Evolutionary conservation across 2,797 vertebrate species (phyloP).

Genomic region (Muscicapa striata): DNA sequence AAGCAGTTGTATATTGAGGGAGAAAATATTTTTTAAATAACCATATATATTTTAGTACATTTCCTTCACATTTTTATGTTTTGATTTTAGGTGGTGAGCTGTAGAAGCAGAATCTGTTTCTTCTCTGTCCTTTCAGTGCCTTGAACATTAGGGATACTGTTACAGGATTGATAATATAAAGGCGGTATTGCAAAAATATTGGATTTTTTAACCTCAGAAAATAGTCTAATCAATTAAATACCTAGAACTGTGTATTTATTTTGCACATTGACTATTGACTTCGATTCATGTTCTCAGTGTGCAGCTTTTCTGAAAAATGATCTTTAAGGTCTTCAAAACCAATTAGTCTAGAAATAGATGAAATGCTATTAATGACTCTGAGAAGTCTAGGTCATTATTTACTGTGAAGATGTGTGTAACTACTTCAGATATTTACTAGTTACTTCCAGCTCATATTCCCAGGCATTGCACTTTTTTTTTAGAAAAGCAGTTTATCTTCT

Average conservation of each 20-base stretch:
- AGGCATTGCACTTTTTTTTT: background rate
- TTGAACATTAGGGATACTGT: slow-evolving; percentile 40
- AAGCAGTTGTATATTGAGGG: slow-evolving; percentile 58
- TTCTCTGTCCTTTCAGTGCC: slow-evolving; percentile 48
- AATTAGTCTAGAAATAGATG: background rate
- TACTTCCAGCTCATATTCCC: background rate
- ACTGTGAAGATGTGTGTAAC: background rate
- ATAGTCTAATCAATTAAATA: background rate
- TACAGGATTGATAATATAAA: slow-evolving; percentile 38
- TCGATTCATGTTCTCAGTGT: background rate
- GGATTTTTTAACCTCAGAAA: slow-evolving; percentile 13
- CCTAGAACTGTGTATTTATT: background rate
- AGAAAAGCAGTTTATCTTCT: background rate
- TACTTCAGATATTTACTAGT: background rate
- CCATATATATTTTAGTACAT: slow-evolving; percentile 61
- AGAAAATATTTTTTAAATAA: slow-evolving; percentile 68
- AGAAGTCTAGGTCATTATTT: background rate
- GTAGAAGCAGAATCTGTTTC: slow-evolving; percentile 53
- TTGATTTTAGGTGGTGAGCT: slow-evolving; percentile 65
- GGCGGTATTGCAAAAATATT: slow-evolving; percentile 2
- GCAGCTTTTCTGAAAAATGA: background rate
- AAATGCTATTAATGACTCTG: background rate
- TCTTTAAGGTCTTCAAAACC: background rate
- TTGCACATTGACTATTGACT: background rate
- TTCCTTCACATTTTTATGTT: slow-evolving; percentile 57